Percentiles rank a stretch among this genome's conserved stretches.
Conservation (phyloP, 1,140 invertebrate genomes). For the Nephotettix cincticeps region DNA sequence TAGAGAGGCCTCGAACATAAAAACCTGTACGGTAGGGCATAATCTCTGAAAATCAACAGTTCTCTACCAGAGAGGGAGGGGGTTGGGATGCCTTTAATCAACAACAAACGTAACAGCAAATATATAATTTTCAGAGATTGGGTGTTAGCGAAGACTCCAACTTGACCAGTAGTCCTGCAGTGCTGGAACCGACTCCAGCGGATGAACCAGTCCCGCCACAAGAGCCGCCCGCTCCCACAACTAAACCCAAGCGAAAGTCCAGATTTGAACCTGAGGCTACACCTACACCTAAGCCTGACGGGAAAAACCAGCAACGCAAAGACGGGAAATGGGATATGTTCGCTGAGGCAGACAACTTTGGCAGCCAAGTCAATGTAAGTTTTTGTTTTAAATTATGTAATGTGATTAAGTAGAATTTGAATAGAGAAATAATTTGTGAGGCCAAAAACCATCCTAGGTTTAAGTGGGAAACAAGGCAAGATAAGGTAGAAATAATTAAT, state of each 20-base stretch:
- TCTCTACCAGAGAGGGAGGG: neutral
- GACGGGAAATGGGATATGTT: conserved; percentile 83
- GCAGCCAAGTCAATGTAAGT: conserved; percentile 81
- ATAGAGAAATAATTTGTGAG: no score
- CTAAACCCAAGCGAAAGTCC: conserved; percentile 36
- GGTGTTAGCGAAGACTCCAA: conserved; percentile 64
- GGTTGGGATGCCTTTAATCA: neutral
- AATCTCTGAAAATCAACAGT: neutral
- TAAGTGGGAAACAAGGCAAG: no score
- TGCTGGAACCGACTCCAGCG: neutral
- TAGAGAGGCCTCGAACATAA: no score
- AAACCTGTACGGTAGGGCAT: no score
- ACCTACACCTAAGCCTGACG: conserved; percentile 27
- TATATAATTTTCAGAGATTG: conserved; percentile 52
- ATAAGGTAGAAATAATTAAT: no score
- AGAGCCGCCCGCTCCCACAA: neutral
- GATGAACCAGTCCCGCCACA: conserved; percentile 34
- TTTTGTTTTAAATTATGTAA: neutral
- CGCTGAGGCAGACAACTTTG: conserved; percentile 84
- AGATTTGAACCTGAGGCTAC: conserved; percentile 42
- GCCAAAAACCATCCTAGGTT: no score
- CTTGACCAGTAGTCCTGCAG: conserved; percentile 24
- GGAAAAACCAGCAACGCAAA: conserved; percentile 44
- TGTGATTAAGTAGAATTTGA: no score
- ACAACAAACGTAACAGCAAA: neutral